Percentiles rank a stretch among this genome's conserved stretches.
These are phyloP conservation scores for Pipistrellus pipistrellus DNA, from an alignment of 2,797 vertebrate species.

Conservation along the genomic window DNA sequence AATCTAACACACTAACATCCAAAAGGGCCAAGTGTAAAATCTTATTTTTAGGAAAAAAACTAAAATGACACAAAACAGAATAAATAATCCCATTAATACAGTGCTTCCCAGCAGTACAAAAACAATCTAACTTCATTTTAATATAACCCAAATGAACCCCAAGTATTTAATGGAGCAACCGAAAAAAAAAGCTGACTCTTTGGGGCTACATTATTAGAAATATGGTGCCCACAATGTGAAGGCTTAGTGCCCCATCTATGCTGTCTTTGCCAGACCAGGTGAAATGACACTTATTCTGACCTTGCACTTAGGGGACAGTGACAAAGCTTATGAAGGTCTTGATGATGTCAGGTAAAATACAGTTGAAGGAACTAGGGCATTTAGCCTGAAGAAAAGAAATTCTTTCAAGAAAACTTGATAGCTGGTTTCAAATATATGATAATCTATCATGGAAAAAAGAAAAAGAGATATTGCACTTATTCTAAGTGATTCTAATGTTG, in stretches of 20 bases:
- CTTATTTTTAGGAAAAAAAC: neutral
- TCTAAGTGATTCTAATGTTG: conserved; percentile 16
- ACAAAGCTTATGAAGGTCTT: neutral
- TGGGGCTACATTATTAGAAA: neutral
- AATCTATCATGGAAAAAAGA: neutral
- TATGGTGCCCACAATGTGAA: neutral
- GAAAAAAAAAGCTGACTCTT: no score
- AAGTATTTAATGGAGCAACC: neutral
- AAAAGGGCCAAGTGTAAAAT: neutral
- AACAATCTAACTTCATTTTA: neutral
- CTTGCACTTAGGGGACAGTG: neutral
- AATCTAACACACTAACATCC: neutral
- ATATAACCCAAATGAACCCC: neutral
- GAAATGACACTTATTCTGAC: neutral
- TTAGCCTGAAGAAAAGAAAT: neutral
- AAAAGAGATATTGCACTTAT: neutral
- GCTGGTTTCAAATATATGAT: neutral
- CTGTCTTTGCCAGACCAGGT: neutral
- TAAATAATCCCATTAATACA: neutral
- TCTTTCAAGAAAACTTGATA: neutral
- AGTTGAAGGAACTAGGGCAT: neutral
- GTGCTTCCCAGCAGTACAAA: neutral
- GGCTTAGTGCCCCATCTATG: neutral
- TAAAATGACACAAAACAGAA: neutral
- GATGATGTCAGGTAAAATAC: neutral